Evolutionary conservation across 1,140 invertebrate genomes (phyloP), one percentile per base, ranked within the genome.

Genomic region (Teleogryllus occipitalis): DNA sequence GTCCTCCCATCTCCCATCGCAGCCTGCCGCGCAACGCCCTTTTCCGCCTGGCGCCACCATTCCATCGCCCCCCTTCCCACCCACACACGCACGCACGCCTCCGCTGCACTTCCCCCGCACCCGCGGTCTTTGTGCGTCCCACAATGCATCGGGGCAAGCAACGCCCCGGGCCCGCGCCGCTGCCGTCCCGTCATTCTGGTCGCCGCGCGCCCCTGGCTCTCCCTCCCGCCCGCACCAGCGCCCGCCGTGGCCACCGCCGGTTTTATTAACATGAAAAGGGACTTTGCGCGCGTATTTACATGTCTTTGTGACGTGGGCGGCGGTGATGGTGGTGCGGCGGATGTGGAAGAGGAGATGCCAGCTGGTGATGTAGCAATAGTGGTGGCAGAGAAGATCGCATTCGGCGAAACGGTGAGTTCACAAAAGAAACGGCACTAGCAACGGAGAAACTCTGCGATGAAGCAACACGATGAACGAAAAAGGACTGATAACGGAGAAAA

Each of bases 261-360:
- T 65, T 65, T 65, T 65, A 65, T 65, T 65, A 65, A 65, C 54
- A 65, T 65, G 54, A 65, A 65, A 65, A 65, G 54, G 27, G 54
- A 65, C 54, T 65, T 65, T 65, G 54, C 54, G 10, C 54, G 54
- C 54, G 18, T 65, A 65, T 65, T 65, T 65, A 65, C 54, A 65
- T 65, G 54, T 18, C 54, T 65, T 65, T 65, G 54, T 65, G 54
- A 1, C 54, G 54, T 14, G 10, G 18, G 54, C 27, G 27, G 27
- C 5, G 27, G 27, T 2, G 27, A 5, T 5, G 27, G 27, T 39
- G 27, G 27, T 2, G 54, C 54, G 54, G 18, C 54, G 18, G 27
- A 39, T 2, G 54, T 18, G 54, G 18, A 10, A 65, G 2, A 65
- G 54, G 54, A 18, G 18, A 65, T 10, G 54, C 54, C 10, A 18